Percentiles rank a stretch among this genome's conserved stretches.
Conservation (phyloP, 2,797 vertebrate species). For the Cryptoblepharus egeriae region DNA sequence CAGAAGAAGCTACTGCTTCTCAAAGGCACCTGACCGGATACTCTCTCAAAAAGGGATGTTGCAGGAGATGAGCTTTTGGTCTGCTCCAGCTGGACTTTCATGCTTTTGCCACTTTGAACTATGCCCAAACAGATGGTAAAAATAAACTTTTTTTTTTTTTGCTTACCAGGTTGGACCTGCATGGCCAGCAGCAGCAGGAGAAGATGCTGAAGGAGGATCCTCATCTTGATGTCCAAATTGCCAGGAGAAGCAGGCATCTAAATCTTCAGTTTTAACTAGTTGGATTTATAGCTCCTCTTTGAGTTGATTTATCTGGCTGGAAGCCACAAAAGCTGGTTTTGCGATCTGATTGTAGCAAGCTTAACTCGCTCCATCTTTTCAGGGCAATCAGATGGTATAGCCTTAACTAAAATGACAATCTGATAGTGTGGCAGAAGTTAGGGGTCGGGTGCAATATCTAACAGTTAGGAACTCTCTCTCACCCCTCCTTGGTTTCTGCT, state of each 20-base stretch:
- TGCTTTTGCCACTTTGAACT: no score
- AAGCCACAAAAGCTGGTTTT: background rate
- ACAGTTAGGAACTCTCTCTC: background rate
- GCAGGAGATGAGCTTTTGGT: no score
- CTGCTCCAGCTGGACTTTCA: no score
- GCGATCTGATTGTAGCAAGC: background rate
- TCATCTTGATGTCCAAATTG: slow-evolving; percentile 8
- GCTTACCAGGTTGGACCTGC: slow-evolving; percentile 12
- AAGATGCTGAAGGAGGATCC: rapidly evolving
- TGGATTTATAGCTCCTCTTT: background rate
- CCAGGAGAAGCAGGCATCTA: rapidly evolving
- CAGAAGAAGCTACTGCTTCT: no score
- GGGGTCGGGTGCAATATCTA: no score
- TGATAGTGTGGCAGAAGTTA: background rate
- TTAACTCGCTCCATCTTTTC: background rate
- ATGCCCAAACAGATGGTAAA: background rate
- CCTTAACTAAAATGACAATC: background rate
- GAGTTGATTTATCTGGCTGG: background rate
- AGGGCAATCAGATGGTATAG: background rate
- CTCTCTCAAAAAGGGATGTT: no score
- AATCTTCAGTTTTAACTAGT: rapidly evolving
- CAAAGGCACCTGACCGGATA: no score
- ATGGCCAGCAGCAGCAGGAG: slow-evolving; percentile 45
- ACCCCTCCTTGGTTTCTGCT: background rate
- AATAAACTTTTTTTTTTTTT: background rate